Evolutionary conservation across 1,140 invertebrate genomes (phyloP).

Genomic region (Ctenoplectra terminalis): DNA sequence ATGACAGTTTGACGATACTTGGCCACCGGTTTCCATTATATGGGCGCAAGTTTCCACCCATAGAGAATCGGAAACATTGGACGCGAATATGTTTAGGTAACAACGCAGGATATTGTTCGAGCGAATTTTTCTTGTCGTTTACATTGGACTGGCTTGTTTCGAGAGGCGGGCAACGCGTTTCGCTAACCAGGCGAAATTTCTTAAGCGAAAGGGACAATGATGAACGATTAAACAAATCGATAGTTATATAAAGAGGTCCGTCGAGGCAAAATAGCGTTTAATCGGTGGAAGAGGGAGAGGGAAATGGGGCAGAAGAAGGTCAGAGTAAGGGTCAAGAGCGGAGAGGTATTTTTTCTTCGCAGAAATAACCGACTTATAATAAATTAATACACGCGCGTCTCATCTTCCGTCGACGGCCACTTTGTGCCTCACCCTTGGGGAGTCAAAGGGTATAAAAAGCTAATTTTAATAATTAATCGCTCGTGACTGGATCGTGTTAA

Average conservation of each 20-base stretch:
- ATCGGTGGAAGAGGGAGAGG: slow-evolving; percentile 24
- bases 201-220: background rate
- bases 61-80: background rate
- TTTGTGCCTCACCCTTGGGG: slow-evolving; percentile 14
- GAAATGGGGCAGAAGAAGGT: slow-evolving; percentile 47
- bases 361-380: slow-evolving; percentile 47
- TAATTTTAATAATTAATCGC: background rate
- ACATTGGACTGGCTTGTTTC: background rate
- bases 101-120: background rate
- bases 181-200: slow-evolving; percentile 21
- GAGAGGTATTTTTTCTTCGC: slow-evolving; percentile 34
- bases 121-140: background rate
- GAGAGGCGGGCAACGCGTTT: background rate
- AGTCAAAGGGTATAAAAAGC: background rate
- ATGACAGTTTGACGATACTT: background rate
- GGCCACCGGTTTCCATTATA: background rate
- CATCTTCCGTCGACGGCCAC: background rate
- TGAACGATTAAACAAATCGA: slow-evolving; percentile 35
- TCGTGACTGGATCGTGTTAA: background rate
- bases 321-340: slow-evolving; percentile 49
- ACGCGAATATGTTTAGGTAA: background rate
- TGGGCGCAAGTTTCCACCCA: background rate
- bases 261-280: slow-evolving; percentile 32
- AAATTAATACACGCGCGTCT: slow-evolving; percentile 29
- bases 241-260: slow-evolving; percentile 30